Base-by-base conservation (phyloP, 2,888 invertebrate genomes). In the Hirudinaria manillensis region DNA sequence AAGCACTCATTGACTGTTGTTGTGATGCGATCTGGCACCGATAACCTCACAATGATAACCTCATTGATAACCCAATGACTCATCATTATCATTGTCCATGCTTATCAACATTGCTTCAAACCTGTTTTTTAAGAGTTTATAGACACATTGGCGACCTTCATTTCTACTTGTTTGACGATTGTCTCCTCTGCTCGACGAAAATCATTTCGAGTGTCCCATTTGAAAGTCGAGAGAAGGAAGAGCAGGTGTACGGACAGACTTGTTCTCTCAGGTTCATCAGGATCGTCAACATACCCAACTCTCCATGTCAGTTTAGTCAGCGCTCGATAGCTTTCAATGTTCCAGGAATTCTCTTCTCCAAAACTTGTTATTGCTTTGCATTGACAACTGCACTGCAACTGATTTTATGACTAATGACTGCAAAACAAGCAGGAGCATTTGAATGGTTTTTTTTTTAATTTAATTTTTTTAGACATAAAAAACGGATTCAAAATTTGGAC, bases 401-500 rank as follows among this genome's bases (percentile, higher is more conserved):
- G 61, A 29, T 1, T 61, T 13, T 27, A 27, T 16, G 10, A 61
- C 61, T 27, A 61, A 61, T 56, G 56, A 56, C 27, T 16, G 7
- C 7, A 61, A 7, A 24, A 6, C 61, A 61, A 10, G 61, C 1
- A 24, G 24, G 1, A 21, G 61, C 3, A 61, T 27, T 61, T 21
- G 10, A 61, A 61, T 61, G 24, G 0, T 13, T 45, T 10, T 10
- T 45, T 10, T 1, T 45, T 10, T 45, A 38, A 7, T 45, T 45
- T 45, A 16, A 45, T 16, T n/a, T 53, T 53, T 24, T 45, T 7
- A 73, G 73, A 73, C 45, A 61, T 73, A 4, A 34, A 24, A 4
- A 73, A 73, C n/a, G 73, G 61, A 32, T 73, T 65, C 45, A 73
- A 73, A 34, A 27, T 73, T 61, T 73, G 73, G 73, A 73, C 73